Evolutionary conservation across 2,113 vertebrate genomes (phyloP).

Genomic region (Uria lomvia): DNA sequence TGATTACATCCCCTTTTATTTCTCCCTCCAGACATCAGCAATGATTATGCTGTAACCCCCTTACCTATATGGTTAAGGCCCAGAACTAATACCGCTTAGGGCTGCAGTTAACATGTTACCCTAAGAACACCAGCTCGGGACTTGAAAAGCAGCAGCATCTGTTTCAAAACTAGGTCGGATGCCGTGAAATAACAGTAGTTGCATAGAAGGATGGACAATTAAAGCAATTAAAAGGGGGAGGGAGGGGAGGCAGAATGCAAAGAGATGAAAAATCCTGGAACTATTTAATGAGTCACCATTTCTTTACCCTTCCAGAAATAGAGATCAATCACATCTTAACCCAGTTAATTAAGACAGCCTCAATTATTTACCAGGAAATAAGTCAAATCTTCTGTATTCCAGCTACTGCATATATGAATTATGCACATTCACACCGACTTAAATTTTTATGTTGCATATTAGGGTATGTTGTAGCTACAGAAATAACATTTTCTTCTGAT

Average conservation of each 20-base stretch:
- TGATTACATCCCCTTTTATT: neutral
- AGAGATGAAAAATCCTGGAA: neutral
- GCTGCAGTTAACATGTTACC: neutral
- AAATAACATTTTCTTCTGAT: neutral
- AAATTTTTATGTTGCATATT: neutral
- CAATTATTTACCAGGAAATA: neutral
- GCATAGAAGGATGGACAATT: neutral
- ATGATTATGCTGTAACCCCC: neutral
- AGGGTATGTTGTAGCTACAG: neutral
- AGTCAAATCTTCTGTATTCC: neutral
- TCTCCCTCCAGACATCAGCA: neutral
- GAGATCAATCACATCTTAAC: neutral
- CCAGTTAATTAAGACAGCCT: neutral
- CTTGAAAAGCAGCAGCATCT: neutral
- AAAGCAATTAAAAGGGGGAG: neutral
- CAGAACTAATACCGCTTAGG: neutral
- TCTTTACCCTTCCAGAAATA: neutral
- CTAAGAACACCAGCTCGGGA: neutral
- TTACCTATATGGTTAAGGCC: neutral
- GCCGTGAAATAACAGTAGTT: neutral
- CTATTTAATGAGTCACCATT: neutral
- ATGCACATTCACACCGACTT: neutral
- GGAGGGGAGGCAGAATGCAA: neutral
- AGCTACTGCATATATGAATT: neutral
- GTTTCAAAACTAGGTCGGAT: neutral